Conservation (phyloP, 2,888 invertebrate species). For the Zygothrica quintamaculata region DNA sequence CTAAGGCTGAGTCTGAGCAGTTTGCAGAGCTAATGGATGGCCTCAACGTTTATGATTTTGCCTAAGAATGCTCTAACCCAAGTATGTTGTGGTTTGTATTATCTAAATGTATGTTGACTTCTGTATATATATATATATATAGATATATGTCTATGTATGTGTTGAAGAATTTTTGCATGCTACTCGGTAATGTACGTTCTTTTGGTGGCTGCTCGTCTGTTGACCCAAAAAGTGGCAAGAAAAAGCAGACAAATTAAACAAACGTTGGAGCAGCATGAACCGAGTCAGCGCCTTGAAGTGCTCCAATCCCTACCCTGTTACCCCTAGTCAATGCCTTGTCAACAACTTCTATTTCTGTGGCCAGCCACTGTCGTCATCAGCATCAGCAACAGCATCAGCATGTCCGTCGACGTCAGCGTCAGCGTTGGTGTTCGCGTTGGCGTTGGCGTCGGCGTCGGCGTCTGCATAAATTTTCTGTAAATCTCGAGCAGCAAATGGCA, state of each 20-base stretch:
- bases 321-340: slow-evolving; percentile 1
- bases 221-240: slow-evolving; percentile 62
- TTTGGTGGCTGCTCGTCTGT: slow-evolving; percentile 34
- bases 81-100: slow-evolving; percentile 7
- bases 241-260: slow-evolving; percentile 75
- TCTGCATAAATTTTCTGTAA: slow-evolving; percentile 64
- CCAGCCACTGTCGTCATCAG: slow-evolving; percentile 47
- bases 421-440: too few relatives aligned
- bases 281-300: slow-evolving; percentile 72
- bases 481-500: slow-evolving; percentile 52
- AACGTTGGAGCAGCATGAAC: slow-evolving; percentile 58
- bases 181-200: slow-evolving; percentile 3
- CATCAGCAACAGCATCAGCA: slow-evolving; percentile 22
- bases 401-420: slow-evolving; percentile 7
- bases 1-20: slow-evolving; percentile 4
- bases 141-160: slow-evolving; percentile 1
- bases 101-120: neutral
- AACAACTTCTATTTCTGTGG: slow-evolving; percentile 68
- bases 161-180: slow-evolving; percentile 47
- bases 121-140: neutral
- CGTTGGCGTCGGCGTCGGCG: slow-evolving; percentile 16
- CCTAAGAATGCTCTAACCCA: slow-evolving; percentile 10
- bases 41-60: slow-evolving; percentile 20
- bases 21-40: slow-evolving; percentile 32
- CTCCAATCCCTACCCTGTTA: slow-evolving; percentile 37